Conservation (phyloP, 64 coral and sea anemone genomes). For the Dendronephthya gigantea region DNA sequence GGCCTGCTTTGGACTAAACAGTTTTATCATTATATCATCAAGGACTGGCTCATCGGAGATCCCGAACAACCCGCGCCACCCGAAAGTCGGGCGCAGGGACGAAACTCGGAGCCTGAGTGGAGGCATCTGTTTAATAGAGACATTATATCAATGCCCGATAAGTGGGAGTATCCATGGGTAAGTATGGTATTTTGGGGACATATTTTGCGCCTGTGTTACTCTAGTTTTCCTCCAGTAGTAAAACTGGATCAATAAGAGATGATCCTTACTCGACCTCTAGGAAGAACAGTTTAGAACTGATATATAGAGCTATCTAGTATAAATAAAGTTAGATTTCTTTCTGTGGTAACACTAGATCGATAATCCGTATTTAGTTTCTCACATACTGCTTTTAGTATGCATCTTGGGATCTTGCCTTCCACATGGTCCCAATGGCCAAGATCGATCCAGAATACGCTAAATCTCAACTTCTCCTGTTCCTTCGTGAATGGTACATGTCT, state of each 20-base stretch:
- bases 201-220: neutral
- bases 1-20: constrained; percentile 77
- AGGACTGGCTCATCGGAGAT: constrained; percentile 64
- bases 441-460: constrained; percentile 79
- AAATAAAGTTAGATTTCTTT: no score
- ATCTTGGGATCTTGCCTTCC: constrained; percentile 75
- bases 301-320: no score
- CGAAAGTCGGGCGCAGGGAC: constrained; percentile 23
- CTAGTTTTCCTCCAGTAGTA: no score
- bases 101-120: constrained; percentile 73
- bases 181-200: neutral
- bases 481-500: constrained; percentile 75
- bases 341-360: no score
- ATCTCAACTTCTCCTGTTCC: constrained; percentile 62
- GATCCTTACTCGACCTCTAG: no score
- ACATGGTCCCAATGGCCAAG: constrained; percentile 59
- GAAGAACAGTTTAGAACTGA: no score
- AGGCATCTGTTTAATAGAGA: constrained; percentile 53
- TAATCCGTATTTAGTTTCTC: no score
- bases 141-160: constrained; percentile 68
- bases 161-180: constrained; percentile 93
- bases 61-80: constrained; percentile 32
- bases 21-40: constrained; percentile 71
- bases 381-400: constrained; percentile 44
- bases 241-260: no score